Conservation (phyloP, 2,113 vertebrate species). For the Axis porcinus region DNA sequence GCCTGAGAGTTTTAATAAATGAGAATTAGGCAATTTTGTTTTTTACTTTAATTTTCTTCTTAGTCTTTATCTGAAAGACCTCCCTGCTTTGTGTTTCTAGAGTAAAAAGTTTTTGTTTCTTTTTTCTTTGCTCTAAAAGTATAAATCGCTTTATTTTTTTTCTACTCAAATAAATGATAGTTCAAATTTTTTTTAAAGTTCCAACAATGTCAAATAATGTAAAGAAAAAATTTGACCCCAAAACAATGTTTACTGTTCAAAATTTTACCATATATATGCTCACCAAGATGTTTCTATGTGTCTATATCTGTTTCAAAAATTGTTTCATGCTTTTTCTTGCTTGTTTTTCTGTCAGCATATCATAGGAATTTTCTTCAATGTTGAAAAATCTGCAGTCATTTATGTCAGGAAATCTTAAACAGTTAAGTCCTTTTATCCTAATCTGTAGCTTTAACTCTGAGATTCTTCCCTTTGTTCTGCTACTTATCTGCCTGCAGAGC, state of each 20-base stretch:
- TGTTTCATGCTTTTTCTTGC: conserved; percentile 3
- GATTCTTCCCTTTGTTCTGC: background rate
- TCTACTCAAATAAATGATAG: background rate
- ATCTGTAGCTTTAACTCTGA: background rate
- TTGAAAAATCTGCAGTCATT: conserved; percentile 21
- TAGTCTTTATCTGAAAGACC: background rate
- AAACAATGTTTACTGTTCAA: background rate
- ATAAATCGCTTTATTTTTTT: background rate
- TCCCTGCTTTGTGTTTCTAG: conserved; percentile 12
- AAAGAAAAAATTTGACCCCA: background rate
- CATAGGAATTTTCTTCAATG: background rate
- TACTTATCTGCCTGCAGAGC: background rate
- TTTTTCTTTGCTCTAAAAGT: background rate
- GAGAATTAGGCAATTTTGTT: background rate
- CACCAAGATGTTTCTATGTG: background rate
- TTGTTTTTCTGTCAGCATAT: conserved; percentile 25
- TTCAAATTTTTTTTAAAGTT: background rate
- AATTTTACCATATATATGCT: background rate
- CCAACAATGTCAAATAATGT: background rate
- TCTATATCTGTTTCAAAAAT: background rate
- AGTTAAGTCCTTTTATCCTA: background rate
- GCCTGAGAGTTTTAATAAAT: background rate
- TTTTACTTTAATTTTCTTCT: conserved; percentile 9
- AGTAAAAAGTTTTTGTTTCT: background rate
- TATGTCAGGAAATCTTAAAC: background rate